phyloP scores from a whole-genome alignment of 2,113 vertebrate genomes.

The Chaetodon trifascialis region DNA sequence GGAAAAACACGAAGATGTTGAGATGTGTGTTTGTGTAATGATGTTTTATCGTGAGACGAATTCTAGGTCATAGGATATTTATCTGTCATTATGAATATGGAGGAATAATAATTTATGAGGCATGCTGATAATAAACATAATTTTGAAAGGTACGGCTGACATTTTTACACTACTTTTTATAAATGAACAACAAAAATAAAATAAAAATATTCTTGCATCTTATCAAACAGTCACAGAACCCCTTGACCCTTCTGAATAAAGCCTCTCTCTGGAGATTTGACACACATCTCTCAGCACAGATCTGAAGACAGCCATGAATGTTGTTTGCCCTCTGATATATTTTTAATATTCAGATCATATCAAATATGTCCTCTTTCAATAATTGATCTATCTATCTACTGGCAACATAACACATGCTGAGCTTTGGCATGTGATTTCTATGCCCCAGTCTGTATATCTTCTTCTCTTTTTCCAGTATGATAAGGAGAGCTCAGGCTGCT shows the following conservation, averaged over 20 bases:
- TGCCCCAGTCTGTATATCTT: conserved; percentile 61
- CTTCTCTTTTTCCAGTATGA: conserved; percentile 39
- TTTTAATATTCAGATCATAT: conserved; percentile 83
- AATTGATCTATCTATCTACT: conserved; percentile 80
- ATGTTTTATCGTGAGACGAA: conserved; percentile 53
- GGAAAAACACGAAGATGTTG: conserved; percentile 30
- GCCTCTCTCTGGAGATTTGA: conserved; percentile 80
- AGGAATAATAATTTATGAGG: conserved; percentile 65
- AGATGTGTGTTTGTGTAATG: conserved; percentile 51
- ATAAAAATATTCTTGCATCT: conserved; percentile 64
- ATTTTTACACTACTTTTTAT: conserved; percentile 55
- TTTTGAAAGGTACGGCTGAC: conserved; percentile 69
- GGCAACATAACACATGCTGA: conserved; percentile 76
- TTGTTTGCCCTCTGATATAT: conserved; percentile 83
- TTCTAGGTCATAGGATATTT: conserved; percentile 71
- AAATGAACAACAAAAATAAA: conserved; percentile 63
- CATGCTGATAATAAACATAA: conserved; percentile 65
- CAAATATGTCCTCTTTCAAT: conserved; percentile 80
- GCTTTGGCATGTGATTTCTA: conserved; percentile 69
- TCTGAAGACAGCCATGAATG: conserved; percentile 78
- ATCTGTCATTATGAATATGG: conserved; percentile 74
- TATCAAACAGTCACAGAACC: conserved; percentile 74
- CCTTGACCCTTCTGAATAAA: conserved; percentile 81
- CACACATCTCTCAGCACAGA: conserved; percentile 80
- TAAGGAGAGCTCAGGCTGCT: conserved; percentile 45